Conservation (phyloP, 2,113 vertebrate genomes). For the Lasiurus cinereus region DNA sequence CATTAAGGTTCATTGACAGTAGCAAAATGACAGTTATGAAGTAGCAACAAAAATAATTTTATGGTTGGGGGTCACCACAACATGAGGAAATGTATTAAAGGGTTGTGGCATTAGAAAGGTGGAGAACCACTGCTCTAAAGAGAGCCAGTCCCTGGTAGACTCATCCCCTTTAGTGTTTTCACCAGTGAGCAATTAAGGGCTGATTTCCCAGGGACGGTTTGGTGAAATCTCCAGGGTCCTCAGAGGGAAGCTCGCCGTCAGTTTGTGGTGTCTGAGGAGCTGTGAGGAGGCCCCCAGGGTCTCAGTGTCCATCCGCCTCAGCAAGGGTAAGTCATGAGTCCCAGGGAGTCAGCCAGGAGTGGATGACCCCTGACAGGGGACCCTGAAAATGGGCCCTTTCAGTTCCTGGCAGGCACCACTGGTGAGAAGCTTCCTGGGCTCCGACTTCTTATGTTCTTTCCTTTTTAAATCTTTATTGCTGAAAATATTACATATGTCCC, state of each 20-base stretch:
- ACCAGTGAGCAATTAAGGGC: conserved; percentile 66
- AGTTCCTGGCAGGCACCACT: conserved; percentile 65
- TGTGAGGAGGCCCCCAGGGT: conserved; percentile 52
- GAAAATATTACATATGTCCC: too few species aligned
- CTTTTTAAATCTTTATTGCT: not conserved
- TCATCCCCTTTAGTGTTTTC: conserved; percentile 56
- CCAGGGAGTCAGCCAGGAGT: not conserved
- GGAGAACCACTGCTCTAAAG: not conserved
- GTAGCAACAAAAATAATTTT: too few species aligned
- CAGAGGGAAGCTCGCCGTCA: conserved; percentile 24
- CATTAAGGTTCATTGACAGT: too few species aligned
- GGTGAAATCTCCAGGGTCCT: conserved; percentile 28
- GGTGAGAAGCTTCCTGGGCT: conserved; percentile 60
- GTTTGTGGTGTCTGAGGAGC: conserved; percentile 61
- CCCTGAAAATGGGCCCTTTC: conserved; percentile 77
- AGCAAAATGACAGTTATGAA: too few species aligned
- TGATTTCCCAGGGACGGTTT: conserved; percentile 72
- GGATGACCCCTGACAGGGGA: not conserved
- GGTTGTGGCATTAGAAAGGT: too few species aligned
- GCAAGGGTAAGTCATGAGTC: conserved; percentile 67
- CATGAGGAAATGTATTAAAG: too few species aligned
- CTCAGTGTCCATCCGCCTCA: conserved; percentile 19
- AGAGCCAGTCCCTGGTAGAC: conserved; percentile 36
- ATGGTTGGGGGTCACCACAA: too few species aligned
- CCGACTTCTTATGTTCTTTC: conserved; percentile 62